Evolutionary conservation across 2,888 invertebrate species (phyloP), one percentile per base, ranked within the genome.

Genomic region (Drosophila lacicola): DNA sequence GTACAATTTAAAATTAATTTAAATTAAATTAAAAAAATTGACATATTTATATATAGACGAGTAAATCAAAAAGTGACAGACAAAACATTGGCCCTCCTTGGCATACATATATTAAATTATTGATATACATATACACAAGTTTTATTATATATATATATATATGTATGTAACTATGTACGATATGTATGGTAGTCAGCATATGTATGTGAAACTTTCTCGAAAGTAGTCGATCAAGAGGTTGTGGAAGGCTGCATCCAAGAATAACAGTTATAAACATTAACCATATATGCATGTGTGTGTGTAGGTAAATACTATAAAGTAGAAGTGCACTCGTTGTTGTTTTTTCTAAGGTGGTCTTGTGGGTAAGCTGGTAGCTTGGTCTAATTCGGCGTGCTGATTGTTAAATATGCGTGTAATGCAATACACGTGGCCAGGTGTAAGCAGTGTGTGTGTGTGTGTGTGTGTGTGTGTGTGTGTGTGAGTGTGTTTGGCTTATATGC

Each of bases 1-100:
- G 91, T 91, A 91, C 91, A 91, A 88, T 82, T 91, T 83, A 87
- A 87, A 84, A 87, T 89, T 82, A 87, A 84, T 84, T 89, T 82
- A 85, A 83, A 62, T 69, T 82, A 88, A 86, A 74, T 77, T 69
- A 70, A 69, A 76, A 29, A 81, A 74, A 70, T 73, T 55, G 73
- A 77, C 54, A 53, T 72, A 63, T 65, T 68, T 67, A 66, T 64
- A 66, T 45, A 66, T 45, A 66, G 66, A 54, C 70, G 61, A 49
- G 68, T 49, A 64, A 69, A 55, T 61, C 66, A 70, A 63, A 63
- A 70, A 53, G 57, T 64, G 61, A 80, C 45, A 74, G 60, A 79
- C 66, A 60, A 74, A 82, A 80, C 64, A 78, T 76, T 72, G 70
- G 71, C 66, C 74, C 81, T 86, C 74, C 17, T 17, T 17, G 55